A percentile compares a stretch with the other conserved stretches of the same genome.
phyloP scores from a whole-genome alignment of 2,888 invertebrate genomes.

The Synergus itoensis region DNA sequence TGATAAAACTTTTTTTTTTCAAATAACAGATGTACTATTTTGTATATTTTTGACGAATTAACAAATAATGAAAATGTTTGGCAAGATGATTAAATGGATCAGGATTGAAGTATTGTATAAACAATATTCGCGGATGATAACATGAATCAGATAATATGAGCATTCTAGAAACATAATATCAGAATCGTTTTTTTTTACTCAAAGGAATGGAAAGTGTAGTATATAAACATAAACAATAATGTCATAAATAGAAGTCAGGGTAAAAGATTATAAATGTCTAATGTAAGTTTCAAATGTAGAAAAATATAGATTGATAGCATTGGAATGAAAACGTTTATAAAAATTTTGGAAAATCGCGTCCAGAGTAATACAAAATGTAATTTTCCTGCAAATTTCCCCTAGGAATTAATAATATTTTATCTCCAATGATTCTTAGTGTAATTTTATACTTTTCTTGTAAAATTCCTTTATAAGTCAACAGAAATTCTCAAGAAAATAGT shows the following conservation, averaged over 20 bases:
- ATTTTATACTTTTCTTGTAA: no score
- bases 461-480: no score
- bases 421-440: no score
- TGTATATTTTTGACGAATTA: background rate
- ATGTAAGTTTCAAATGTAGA: background rate
- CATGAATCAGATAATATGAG: background rate
- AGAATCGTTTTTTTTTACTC: background rate
- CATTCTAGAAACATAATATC: background rate
- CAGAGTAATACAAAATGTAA: background rate
- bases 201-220: background rate
- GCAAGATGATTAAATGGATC: background rate
- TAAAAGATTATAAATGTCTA: background rate
- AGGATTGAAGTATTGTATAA: background rate
- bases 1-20: no score
- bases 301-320: background rate
- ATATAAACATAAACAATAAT: background rate
- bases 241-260: background rate
- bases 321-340: background rate
- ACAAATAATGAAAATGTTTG: background rate
- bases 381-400: no score
- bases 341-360: constrained; percentile 5
- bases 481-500: no score
- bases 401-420: no score
- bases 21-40: no score
- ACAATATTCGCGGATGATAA: background rate